Evolutionary conservation across 2,888 invertebrate genomes (phyloP), one percentile per base, ranked within the genome.

Genomic region (Diloba caeruleocephala): DNA sequence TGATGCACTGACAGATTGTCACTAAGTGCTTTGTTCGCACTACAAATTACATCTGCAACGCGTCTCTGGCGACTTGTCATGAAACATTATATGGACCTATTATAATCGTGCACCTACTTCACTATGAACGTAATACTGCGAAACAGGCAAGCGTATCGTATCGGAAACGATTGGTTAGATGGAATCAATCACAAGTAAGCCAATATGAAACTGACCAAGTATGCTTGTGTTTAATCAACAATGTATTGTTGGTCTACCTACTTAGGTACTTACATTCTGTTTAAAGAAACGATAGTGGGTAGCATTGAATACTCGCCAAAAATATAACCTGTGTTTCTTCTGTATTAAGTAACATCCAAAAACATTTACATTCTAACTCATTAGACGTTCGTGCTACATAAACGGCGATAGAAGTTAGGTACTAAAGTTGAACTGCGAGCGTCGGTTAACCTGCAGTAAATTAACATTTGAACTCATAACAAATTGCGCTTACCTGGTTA

Each of bases 401-500:
- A 17, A 42, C 36, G 33, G 41, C 41, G 33, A 59, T 41, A 52
- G 61, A 26, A 50, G 38, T 48, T 59, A n/a, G n/a, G n/a, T n/a
- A 23, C 21, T 29, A 64, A 74, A 63, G 69, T 55, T 57, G 39
- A 44, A 44, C 49, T 54, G 34, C 38, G 37, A 50, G 58, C 51
- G 45, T 60, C 43, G 41, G 54, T 52, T 59, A 54, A 45, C 33
- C 29, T 45, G 42, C 23, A 36, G 29, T 54, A 65, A 68, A 74
- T 75, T 74, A 71, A 71, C 73, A 75, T 76, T 74, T 73, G 67
- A 74, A 68, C 75, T 70, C 74, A 14, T 51, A 50, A 51, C 59
- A 60, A 55, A 59, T 45, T 65, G 37, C 56, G 33, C 45, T 54
- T 56, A 54, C 44, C 43, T 38, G 36, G 46, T 50, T 57, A 46